phyloP scores from a whole-genome alignment of 2,797 vertebrate species.

The Sciurus carolinensis region DNA sequence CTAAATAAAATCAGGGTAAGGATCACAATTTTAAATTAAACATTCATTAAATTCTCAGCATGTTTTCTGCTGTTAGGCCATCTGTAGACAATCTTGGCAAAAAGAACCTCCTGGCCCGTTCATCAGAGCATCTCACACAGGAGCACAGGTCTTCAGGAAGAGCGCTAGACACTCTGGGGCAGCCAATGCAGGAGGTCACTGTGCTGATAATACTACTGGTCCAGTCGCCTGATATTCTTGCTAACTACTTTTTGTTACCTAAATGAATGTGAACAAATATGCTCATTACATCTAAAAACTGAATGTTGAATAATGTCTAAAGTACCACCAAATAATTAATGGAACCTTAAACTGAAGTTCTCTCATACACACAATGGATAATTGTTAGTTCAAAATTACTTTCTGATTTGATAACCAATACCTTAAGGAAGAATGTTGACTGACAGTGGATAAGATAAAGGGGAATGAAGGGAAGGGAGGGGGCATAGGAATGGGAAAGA shows the following conservation, averaged over 20 bases:
- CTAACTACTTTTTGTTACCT: neutral
- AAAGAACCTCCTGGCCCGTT: neutral
- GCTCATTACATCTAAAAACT: neutral
- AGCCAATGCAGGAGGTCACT: neutral
- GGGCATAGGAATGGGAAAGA: too few relatives aligned
- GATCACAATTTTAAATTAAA: constrained; percentile 51
- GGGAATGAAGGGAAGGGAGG: too few relatives aligned
- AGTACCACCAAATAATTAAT: constrained; percentile 33
- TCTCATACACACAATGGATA: constrained; percentile 3
- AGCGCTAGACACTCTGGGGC: neutral
- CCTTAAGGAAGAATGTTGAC: neutral
- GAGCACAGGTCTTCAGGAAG: neutral
- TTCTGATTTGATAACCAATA: constrained; percentile 2
- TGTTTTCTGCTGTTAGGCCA: constrained; percentile 44
- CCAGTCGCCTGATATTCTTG: neutral
- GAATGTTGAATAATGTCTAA: neutral
- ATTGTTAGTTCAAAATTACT: constrained; percentile 42
- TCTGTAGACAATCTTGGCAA: constrained; percentile 48
- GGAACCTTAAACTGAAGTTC: constrained; percentile 1
- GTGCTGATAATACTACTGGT: neutral
- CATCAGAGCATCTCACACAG: neutral
- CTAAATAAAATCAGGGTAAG: constrained; percentile 49
- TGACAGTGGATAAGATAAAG: neutral
- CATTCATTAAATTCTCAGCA: constrained; percentile 62
- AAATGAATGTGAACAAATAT: neutral